A percentile compares a stretch with the other conserved stretches of the same genome.
Conservation (phyloP, 2,888 invertebrate species). For the Chalcosyrphus nemorum region DNA sequence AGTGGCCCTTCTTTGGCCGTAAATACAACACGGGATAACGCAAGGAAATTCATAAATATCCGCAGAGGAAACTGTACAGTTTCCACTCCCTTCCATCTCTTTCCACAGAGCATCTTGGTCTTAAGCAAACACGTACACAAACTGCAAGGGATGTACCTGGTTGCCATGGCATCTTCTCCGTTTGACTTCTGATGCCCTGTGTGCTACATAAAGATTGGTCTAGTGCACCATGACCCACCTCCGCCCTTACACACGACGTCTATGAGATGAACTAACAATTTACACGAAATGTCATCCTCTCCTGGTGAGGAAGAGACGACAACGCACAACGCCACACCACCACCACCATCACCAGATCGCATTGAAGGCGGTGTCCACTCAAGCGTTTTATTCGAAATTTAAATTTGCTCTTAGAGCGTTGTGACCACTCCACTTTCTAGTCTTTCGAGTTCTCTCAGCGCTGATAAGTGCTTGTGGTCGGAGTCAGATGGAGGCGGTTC, state of each 20-base stretch:
- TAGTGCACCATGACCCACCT: not conserved
- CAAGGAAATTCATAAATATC: constrained; percentile 68
- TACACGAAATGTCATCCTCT: constrained; percentile 40
- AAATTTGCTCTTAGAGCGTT: constrained; percentile 60
- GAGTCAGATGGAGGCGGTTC: not conserved
- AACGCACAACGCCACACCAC: not conserved
- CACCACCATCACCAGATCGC: no score
- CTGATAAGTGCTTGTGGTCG: constrained; percentile 38
- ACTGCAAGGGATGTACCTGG: constrained; percentile 2
- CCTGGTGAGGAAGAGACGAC: not conserved
- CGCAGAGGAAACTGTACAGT: constrained; percentile 36
- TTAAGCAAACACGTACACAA: constrained; percentile 11
- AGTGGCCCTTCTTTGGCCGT: constrained; percentile 6
- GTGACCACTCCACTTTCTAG: constrained; percentile 24
- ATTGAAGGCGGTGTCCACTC: constrained; percentile 62
- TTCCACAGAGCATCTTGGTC: constrained; percentile 12
- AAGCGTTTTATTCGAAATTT: constrained; percentile 69
- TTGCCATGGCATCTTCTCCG: constrained; percentile 16
- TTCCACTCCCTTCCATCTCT: not conserved
- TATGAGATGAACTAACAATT: constrained; percentile 26
- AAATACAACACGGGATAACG: constrained; percentile 40
- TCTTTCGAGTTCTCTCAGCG: not conserved
- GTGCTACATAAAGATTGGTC: not conserved
- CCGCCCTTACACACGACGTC: not conserved
- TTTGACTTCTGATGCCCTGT: constrained; percentile 24